Evolutionary conservation across 1,140 invertebrate species (phyloP), one percentile per base, ranked within the genome.

Genomic region (Hycleus cichorii): DNA sequence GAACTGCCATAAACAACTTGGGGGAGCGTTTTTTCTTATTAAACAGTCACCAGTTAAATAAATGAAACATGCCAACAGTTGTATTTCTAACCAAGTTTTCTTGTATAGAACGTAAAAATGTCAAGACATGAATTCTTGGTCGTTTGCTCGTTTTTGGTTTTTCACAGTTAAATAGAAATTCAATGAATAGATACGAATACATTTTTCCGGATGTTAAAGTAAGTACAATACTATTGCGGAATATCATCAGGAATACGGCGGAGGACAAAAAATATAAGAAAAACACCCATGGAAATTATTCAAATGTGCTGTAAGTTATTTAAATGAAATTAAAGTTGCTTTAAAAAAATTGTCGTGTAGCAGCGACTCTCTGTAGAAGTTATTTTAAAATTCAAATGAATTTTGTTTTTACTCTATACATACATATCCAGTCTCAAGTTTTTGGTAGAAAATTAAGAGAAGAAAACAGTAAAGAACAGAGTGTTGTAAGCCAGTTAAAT

Each of bases 401-500:
- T 58, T 58, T 43, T 50, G 27, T 46, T 50, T 49, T 46, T 50
- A 26, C 44, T 25, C 46, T 32, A 32, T 32, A 32, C 32, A 32
- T 32, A 3, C 7, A 18, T 18, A 49, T 49, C 49, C 39, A 49
- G 40, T 42, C 47, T 25, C 26, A 46, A 59, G 42, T 52, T 47
- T 32, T 32, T 32, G 32, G 54, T 38, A 40, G 54, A 50, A 57
- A 57, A 61, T 57, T 47, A 44, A 57, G 42, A 45, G 49, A 57
- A 57, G 57, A 61, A 57, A 52, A 61, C 47, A 46, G 11, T 32
- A 32, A 32, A 39, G 49, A 57, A 43, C 49, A 43, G 55, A 42
- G 39, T 58, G 50, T 54, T 58, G 54, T 54, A 52, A 52, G 52
- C 58, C 49, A 51, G 49, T 51, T 49, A 57, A 60, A 60, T 47